phyloP scores from a whole-genome alignment of 2,888 invertebrate genomes.

The Platypus cylindrus region DNA sequence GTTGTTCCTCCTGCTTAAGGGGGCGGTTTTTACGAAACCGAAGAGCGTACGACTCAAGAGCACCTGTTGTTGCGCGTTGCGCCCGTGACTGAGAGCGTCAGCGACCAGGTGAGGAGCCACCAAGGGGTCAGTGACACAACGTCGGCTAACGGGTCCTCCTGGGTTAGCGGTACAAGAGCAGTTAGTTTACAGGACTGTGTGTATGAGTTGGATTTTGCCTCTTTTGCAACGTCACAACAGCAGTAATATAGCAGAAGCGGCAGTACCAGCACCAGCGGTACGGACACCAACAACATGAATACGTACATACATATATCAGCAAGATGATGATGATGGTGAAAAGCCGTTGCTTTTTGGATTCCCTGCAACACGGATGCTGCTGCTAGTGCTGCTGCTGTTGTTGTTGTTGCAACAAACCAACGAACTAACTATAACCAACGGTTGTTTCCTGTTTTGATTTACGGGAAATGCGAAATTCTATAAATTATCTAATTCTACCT shows the following conservation, averaged over 20 bases:
- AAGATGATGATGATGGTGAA: no score
- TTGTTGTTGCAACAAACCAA: no score
- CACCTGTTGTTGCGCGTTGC: slow-evolving; percentile 36
- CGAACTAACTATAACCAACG: slow-evolving; percentile 10
- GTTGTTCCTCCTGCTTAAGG: slow-evolving; percentile 1
- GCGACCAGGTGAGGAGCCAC: slow-evolving; percentile 34
- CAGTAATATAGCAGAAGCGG: no score
- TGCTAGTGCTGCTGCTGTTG: background rate
- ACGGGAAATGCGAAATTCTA: slow-evolving; percentile 2
- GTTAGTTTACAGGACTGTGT: slow-evolving; percentile 37
- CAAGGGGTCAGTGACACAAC: slow-evolving; percentile 35
- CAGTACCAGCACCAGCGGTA: no score
- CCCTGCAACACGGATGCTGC: slow-evolving; percentile 15
- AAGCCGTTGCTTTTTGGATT: slow-evolving; percentile 7
- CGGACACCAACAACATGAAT: no score
- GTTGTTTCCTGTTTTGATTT: slow-evolving; percentile 11
- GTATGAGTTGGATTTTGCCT: slow-evolving; percentile 30
- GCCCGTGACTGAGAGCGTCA: slow-evolving; percentile 32
- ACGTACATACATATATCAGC: no score
- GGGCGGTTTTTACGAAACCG: slow-evolving; percentile 6
- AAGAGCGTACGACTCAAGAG: slow-evolving; percentile 19
- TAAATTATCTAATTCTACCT: no score
- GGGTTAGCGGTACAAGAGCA: slow-evolving; percentile 35
- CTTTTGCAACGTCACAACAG: slow-evolving; percentile 21
- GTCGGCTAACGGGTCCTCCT: slow-evolving; percentile 31